Evolutionary conservation across 92 coral and sea anemone genomes (phyloP).

Genomic region (Parazoanthus atlanticus): DNA sequence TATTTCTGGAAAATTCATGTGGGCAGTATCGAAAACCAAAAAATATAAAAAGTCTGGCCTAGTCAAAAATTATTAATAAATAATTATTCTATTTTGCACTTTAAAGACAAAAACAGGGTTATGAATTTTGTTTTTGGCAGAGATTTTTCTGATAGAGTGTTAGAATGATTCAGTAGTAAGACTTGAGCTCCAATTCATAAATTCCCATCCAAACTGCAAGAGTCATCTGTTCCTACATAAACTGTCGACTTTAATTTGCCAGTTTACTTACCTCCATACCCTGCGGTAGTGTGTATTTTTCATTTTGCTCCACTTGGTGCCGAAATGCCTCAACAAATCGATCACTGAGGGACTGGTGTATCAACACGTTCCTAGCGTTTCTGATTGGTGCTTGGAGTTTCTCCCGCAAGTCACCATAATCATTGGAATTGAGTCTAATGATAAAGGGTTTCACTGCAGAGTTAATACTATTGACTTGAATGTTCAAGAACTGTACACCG

Average conservation of each 20-base stretch:
- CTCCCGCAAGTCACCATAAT: slow-evolving; percentile 90
- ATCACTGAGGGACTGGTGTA: slow-evolving; percentile 97
- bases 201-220: too few species aligned
- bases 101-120: too few species aligned
- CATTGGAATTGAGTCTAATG: slow-evolving; percentile 88
- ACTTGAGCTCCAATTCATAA: background rate
- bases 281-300: slow-evolving; percentile 61
- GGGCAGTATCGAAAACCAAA: too few species aligned
- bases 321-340: slow-evolving; percentile 93
- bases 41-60: too few species aligned
- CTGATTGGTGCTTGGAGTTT: slow-evolving; percentile 93
- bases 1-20: too few species aligned
- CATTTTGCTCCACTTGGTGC: slow-evolving; percentile 89
- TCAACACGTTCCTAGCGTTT: slow-evolving; percentile 95
- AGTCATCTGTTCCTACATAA: too few species aligned
- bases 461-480: slow-evolving; percentile 84
- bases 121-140: too few species aligned
- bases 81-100: too few species aligned
- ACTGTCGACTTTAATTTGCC: background rate
- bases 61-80: too few species aligned
- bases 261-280: slow-evolving; percentile 73
- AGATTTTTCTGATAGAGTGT: too few species aligned
- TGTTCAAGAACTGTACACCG: slow-evolving; percentile 89
- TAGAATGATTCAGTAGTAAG: too few species aligned
- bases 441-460: slow-evolving; percentile 88